A percentile compares a stretch with the other conserved stretches of the same genome.
phyloP scores from a whole-genome alignment of 2,888 invertebrate species.

The Acrobasis consociella region DNA sequence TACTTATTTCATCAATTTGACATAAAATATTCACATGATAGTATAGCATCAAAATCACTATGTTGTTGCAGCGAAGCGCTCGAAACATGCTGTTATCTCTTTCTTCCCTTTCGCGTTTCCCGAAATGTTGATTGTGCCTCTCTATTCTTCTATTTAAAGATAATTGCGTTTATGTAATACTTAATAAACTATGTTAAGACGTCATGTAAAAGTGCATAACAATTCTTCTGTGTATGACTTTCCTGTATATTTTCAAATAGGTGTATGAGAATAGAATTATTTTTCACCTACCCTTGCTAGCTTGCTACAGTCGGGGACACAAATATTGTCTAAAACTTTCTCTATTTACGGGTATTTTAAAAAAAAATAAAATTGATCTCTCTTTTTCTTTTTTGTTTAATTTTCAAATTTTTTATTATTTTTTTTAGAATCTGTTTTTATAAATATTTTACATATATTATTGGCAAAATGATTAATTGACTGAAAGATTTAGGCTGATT shows the following conservation, averaged over 20 bases:
- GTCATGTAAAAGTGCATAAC: neutral
- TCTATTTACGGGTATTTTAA: no score
- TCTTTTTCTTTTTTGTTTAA: no score
- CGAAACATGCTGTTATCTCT: neutral
- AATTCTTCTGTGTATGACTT: neutral
- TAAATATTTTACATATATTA: no score
- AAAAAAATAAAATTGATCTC: no score
- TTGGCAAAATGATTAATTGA: no score
- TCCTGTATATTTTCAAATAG: neutral
- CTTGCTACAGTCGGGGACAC: no score
- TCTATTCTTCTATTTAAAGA: constrained; percentile 2
- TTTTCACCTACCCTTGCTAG: neutral
- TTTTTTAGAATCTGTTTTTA: no score
- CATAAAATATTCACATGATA: neutral
- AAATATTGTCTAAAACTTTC: no score
- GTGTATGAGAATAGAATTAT: neutral
- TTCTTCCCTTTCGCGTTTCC: neutral
- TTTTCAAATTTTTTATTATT: no score
- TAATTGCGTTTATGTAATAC: neutral
- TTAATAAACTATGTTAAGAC: neutral
- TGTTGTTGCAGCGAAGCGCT: neutral
- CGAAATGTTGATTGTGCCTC: neutral
- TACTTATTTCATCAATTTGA: neutral
- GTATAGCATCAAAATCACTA: neutral
- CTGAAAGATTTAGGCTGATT: no score